phyloP scores from a whole-genome alignment of 2,888 invertebrate genomes.

The Magallana nippona region DNA sequence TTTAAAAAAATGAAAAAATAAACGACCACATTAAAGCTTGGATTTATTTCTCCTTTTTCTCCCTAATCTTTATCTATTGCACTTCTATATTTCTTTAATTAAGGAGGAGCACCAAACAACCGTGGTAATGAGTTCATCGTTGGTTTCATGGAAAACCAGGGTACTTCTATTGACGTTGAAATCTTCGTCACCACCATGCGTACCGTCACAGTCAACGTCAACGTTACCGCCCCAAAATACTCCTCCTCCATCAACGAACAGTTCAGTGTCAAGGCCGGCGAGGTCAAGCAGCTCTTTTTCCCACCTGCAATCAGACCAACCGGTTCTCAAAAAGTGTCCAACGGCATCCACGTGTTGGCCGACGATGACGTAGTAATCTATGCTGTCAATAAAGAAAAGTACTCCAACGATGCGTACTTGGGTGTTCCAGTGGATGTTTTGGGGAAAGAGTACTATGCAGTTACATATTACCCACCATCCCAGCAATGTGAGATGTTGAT shows the following conservation, averaged over 20 bases:
- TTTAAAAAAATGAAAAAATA: too few species aligned
- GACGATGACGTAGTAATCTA: conserved; percentile 60
- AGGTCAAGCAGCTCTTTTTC: conserved; percentile 57
- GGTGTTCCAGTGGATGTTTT: conserved; percentile 60
- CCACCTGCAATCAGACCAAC: conserved; percentile 50
- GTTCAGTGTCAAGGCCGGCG: conserved; percentile 56
- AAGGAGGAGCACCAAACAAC: conserved; percentile 58
- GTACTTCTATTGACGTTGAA: conserved; percentile 54
- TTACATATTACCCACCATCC: conserved; percentile 53
- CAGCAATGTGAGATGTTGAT: conserved; percentile 55
- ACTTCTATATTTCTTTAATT: neutral
- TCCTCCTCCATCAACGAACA: conserved; percentile 51
- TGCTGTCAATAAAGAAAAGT: conserved; percentile 60
- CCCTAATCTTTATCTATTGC: too few species aligned
- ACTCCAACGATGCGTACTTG: conserved; percentile 61
- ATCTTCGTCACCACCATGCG: conserved; percentile 60
- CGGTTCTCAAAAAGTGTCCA: conserved; percentile 53
- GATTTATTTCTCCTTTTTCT: too few species aligned
- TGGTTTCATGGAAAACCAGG: conserved; percentile 64
- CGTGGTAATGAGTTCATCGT: conserved; percentile 61
- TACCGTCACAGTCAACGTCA: conserved; percentile 56
- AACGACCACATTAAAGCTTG: too few species aligned
- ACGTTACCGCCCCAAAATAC: conserved; percentile 59
- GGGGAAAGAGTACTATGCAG: conserved; percentile 59
- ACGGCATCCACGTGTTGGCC: conserved; percentile 54